Evolutionary conservation across 2,888 invertebrate species (phyloP).

Genomic region (Caenorhabditis panamensis): DNA sequence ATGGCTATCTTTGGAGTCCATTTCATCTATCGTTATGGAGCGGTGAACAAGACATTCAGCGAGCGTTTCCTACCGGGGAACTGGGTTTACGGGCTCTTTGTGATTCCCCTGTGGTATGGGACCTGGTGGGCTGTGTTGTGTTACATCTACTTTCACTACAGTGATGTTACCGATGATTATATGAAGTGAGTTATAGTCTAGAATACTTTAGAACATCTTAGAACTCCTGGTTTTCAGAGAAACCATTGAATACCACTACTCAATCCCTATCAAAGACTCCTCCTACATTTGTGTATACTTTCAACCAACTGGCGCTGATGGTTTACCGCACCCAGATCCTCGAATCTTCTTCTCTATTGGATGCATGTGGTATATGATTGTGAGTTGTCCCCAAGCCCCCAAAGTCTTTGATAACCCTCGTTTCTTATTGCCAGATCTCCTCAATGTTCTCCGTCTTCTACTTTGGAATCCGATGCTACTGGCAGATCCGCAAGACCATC

Average conservation of each 20-base stretch:
- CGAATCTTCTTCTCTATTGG: constrained; percentile 48
- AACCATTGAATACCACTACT: constrained; percentile 29
- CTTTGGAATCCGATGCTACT: constrained; percentile 48
- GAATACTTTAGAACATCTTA: no score
- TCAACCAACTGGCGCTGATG: constrained; percentile 46
- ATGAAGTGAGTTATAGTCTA: constrained; percentile 28
- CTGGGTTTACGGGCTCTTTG: constrained; percentile 35
- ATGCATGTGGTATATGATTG: constrained; percentile 57
- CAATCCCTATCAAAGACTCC: constrained; percentile 30
- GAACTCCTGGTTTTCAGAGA: no score
- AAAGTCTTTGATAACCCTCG: no score
- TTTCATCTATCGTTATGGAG: constrained; percentile 34
- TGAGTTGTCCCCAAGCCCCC: constrained; percentile 1
- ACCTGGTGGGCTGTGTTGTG: constrained; percentile 46
- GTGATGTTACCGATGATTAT: constrained; percentile 32
- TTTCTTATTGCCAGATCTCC: constrained; percentile 38
- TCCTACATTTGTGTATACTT: constrained; percentile 51
- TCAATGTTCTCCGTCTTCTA: constrained; percentile 52
- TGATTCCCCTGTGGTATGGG: constrained; percentile 47
- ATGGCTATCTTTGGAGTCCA: constrained; percentile 40
- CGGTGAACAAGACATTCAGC: constrained; percentile 17
- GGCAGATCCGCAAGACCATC: constrained; percentile 25
- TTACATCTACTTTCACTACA: constrained; percentile 38
- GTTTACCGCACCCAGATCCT: constrained; percentile 44
- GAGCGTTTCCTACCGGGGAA: constrained; percentile 18